Evolutionary conservation across 2,797 vertebrate species (phyloP), one percentile per base, ranked within the genome.

Genomic region (Oreochromis mossambicus): DNA sequence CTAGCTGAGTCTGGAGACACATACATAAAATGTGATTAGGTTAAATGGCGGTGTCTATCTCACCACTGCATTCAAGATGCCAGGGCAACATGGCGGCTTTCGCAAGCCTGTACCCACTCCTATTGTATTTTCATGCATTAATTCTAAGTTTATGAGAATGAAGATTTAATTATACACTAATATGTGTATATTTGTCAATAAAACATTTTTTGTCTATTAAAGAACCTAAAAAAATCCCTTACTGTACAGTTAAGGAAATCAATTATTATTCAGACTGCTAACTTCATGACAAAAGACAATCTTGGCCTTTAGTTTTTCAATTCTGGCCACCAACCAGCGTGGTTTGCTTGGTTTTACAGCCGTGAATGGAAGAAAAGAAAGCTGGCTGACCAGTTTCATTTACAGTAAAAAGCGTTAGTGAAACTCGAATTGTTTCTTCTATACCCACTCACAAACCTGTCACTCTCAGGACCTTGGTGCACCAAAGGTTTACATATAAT

Each of bases 401-500:
- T 48, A 19, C 43, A 48, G 38, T 70, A 26, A 43, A 17, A 50
- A 52, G 21, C 5, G 10, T 48, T 48, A 5, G 46, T 52, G 51
- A 21, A 73, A 73, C 24, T 48, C 41, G 17, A 48, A 73, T 48
- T 0, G 24, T 17, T 73, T 73, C 41, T 73, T 0, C 24, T 29
- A 11, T 73, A 63, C 24, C 41, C 15, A 12, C 24, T 11, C 38
- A 68, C 36, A 68, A 68, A 68, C n/a, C 63, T 68, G 5, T 43
- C 63, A 70, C 66, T 70, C 3, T 46, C 21, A 70, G 66, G 38
- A 43, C 2, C 26, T 26, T 70, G 21, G 41, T 15, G 14, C 24
- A 2, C 21, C 66, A 11, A 26, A 10, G 0, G 38, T 43, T 5
- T 26, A 68, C 63, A 43, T 43, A 4, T 15, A 68, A 43, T 21